Evolutionary conservation across 2,113 vertebrate species (phyloP), one percentile per base, ranked within the genome.

Genomic region (Triplophysa tibetana): DNA sequence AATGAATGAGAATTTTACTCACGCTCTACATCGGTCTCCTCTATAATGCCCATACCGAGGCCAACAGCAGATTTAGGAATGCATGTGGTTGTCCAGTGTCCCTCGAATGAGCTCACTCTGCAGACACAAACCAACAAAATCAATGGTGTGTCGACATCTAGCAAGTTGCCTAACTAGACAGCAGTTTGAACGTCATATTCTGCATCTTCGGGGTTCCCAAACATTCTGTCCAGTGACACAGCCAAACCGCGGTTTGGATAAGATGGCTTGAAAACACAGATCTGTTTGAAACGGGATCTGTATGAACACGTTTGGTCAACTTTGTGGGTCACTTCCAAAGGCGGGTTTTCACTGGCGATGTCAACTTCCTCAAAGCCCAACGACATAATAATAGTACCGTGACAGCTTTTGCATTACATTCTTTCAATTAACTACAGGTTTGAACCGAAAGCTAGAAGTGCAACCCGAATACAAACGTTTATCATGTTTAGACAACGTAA

Each of bases 1-100:
- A 26, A 13, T 33, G 50, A 1, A 76, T 13, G 69, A 81, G 54
- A 81, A 2, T 41, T 56, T 33, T 80, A 89, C 93, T 91, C 72
- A 94, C 92, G 92, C 82, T 94, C 92, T 21, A 93, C 85, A 76
- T 93, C 92, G 1, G 88, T 87, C 58, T 89, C 87, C 4, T 93
- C 91, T 88, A 94, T 94, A 79, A 72, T 82, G 83, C 83, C 85
- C 85, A 81, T 83, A 10, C 3, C 24, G 41, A 68, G 74, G 73
- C 50, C 56, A 48, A 13, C 19, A 45, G 52, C 29, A 50, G 61
- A 52, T 52, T 52, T 16, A 54, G 73, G 70, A 69, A 78, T 66
- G 80, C 88, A 90, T 86, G 78, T 75, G 75, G 16, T 21, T 41
- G 56, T 77, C 23, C 65, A 19, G 29, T 41, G 69, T 38, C 19